Evolutionary conservation across 1,140 invertebrate species (phyloP).

Genomic region (Lasioglossum baleicum): DNA sequence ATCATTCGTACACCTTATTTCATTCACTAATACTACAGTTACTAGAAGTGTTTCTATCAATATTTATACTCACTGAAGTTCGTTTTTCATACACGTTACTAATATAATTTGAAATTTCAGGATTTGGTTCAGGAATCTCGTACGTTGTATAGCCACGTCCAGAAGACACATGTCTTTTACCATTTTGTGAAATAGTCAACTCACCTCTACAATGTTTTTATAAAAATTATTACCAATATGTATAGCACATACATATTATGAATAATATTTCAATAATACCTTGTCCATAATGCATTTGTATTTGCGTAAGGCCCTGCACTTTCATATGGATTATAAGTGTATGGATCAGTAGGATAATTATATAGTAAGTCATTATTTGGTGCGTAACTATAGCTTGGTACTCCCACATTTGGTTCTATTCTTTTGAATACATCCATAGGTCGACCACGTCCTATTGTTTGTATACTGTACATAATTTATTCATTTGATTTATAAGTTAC

Average conservation of each 20-base stretch:
- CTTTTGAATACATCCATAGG: conserved; percentile 8
- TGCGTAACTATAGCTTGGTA: conserved; percentile 18
- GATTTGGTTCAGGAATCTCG: conserved; percentile 62
- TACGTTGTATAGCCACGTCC: conserved; percentile 73
- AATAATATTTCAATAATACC: conserved; percentile 36
- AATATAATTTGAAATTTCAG: conserved; percentile 52
- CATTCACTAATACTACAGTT: not conserved
- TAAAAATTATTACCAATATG: conserved; percentile 4
- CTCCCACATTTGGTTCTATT: not conserved
- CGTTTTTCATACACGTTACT: conserved; percentile 65
- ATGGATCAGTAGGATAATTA: conserved; percentile 42
- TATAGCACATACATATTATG: not conserved
- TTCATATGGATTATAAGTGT: conserved; percentile 65
- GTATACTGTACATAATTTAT: conserved; percentile 23
- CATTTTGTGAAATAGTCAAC: conserved; percentile 61
- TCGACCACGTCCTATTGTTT: not conserved
- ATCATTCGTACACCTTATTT: not conserved
- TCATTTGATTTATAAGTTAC: not conserved
- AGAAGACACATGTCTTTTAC: conserved; percentile 67
- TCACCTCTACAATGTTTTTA: conserved; percentile 60
- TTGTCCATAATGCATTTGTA: conserved; percentile 72
- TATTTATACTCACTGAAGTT: conserved; percentile 45
- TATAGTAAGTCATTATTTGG: conserved; percentile 57
- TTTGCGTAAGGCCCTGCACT: conserved; percentile 53
- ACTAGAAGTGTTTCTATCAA: not conserved